Base-by-base conservation (phyloP, 2,888 invertebrate species). In the Agrotis ipsilon region DNA sequence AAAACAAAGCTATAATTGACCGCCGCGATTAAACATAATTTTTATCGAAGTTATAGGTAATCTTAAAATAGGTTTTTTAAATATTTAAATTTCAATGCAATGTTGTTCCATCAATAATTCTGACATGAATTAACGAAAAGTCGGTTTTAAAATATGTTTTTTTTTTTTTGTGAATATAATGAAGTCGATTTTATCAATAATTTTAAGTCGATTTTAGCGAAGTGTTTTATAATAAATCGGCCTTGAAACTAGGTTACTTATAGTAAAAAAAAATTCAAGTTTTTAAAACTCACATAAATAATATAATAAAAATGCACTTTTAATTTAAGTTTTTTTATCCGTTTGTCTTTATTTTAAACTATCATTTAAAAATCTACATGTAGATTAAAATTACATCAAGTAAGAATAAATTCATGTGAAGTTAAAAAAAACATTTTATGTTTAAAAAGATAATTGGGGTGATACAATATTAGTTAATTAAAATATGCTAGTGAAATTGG, bases 401-500 rank as follows among this genome's bases (percentile, higher is more conserved):
- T 51, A 13, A n/a, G n/a, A 51, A 7, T 6, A 14, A n/a, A 66
- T 49, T 58, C 58, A 45, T 49, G 19, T 19, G 19, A n/a, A n/a
- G n/a, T n/a, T n/a, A n/a, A n/a, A n/a, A n/a, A n/a, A n/a, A n/a
- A n/a, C n/a, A n/a, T 6, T 1, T 18, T 21, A 24, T 19, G 27
- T 32, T 32, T 11, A 21, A 32, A 18, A 32, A 18, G 21, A 72
- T 32, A 9, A 55, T 49, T 7, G n/a, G 39, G 45, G 27, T 49
- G 7, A 32, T 32, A 32, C 3, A 27, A 43, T 21, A 21, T 24
- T 18, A 32, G 32, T 19, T 59, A 73, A 59, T 11, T 75, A 39
- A 19, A 3, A 6, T 73, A 51, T 46, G 16, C 61, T 43, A 65
- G 66, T 65, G 57, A 74, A 39, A 64, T n/a, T n/a, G n/a, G n/a